Conservation (phyloP, 2,888 invertebrate genomes). For the Gisinianus flammeolus region DNA sequence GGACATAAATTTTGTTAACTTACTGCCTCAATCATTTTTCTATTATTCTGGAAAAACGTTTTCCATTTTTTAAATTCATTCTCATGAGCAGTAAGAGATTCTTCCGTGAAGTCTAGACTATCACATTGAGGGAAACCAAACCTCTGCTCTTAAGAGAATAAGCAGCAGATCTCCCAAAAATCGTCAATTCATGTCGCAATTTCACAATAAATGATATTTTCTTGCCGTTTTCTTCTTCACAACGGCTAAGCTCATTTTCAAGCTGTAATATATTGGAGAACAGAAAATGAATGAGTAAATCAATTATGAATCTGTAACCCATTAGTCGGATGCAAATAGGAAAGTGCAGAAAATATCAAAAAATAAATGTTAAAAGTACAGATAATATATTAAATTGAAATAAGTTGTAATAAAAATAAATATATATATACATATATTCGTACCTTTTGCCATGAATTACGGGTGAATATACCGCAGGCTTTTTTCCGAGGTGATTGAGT, state of each 20-base stretch:
- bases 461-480: neutral
- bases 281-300: neutral
- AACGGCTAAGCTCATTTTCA: slow-evolving; percentile 13
- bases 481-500: too few species aligned
- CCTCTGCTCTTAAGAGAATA: neutral
- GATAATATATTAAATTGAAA: neutral
- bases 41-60: slow-evolving; percentile 15
- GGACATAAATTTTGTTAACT: too few species aligned
- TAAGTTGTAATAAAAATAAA: neutral
- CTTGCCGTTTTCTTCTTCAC: slow-evolving; percentile 35
- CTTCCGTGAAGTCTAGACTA: slow-evolving; percentile 23
- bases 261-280: slow-evolving; percentile 17
- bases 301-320: neutral
- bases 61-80: slow-evolving; percentile 28
- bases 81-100: slow-evolving; percentile 25
- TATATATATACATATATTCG: neutral
- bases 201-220: slow-evolving; percentile 31
- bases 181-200: slow-evolving; percentile 26
- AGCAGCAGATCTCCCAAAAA: slow-evolving; percentile 26
- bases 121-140: slow-evolving; percentile 6
- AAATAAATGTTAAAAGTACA: neutral
- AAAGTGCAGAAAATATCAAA: neutral
- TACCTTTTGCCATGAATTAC: slow-evolving; percentile 8
- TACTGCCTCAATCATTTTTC: slow-evolving; percentile 31
- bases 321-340: neutral